Conservation (phyloP, 2,113 vertebrate species). For the Maccullochella peelii region DNA sequence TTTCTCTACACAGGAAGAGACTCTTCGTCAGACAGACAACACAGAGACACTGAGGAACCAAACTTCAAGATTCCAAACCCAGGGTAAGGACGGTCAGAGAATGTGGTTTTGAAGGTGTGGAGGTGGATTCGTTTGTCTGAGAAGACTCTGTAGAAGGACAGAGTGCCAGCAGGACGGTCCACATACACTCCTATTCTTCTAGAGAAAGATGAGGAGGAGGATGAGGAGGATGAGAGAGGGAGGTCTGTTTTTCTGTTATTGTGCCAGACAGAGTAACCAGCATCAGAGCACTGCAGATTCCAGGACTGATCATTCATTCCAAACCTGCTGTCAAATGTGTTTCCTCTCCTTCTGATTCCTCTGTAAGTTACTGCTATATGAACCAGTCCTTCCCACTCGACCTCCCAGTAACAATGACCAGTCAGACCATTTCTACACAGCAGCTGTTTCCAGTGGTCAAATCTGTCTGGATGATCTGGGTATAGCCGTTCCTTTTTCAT, state of each 20-base stretch:
- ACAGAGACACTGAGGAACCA: not conserved
- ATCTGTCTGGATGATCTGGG: slow-evolving; percentile 19
- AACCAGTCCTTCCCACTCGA: not conserved
- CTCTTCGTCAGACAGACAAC: not conserved
- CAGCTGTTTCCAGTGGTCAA: slow-evolving; percentile 9
- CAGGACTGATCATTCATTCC: slow-evolving; percentile 22
- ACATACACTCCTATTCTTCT: not conserved
- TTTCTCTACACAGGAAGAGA: not conserved
- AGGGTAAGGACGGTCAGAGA: not conserved
- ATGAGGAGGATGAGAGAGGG: not conserved
- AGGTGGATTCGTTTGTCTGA: not conserved
- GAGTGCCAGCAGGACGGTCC: not conserved
- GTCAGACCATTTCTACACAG: slow-evolving; percentile 10
- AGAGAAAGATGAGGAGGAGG: not conserved
- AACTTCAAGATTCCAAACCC: not conserved
- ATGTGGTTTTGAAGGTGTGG: too few species aligned
- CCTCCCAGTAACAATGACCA: slow-evolving; percentile 37
- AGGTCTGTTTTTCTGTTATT: not conserved
- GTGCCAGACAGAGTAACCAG: not conserved
- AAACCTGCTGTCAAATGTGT: not conserved
- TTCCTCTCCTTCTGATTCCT: slow-evolving; percentile 12
- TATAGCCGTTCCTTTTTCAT: not conserved
- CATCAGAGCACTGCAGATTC: not conserved
- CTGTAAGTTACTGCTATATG: slow-evolving; percentile 9
- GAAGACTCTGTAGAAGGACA: not conserved